Conservation (phyloP, 1,140 invertebrate species). For the Aphaenogaster rudis region DNA sequence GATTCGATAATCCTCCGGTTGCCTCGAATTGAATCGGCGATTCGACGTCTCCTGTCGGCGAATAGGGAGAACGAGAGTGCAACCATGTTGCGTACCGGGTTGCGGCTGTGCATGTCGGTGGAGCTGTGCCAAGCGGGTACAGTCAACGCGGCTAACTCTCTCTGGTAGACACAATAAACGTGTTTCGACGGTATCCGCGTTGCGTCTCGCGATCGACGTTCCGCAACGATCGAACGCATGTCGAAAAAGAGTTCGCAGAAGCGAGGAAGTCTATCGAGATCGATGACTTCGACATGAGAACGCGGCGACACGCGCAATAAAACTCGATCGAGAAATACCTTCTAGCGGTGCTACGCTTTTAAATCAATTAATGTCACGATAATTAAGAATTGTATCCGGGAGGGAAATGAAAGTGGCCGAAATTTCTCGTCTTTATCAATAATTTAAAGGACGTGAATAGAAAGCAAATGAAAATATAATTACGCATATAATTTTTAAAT, state of each 20-base stretch:
- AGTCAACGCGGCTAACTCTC: slow-evolving; percentile 58
- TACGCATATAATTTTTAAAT: neutral
- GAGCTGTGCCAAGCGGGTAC: slow-evolving; percentile 63
- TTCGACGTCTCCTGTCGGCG: slow-evolving; percentile 62
- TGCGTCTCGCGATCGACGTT: slow-evolving; percentile 31
- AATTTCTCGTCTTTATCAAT: neutral
- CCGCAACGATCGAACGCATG: neutral
- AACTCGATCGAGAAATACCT: neutral
- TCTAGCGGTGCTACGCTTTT: neutral
- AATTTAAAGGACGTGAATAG: neutral
- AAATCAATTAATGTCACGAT: slow-evolving; percentile 11
- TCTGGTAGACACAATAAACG: slow-evolving; percentile 69
- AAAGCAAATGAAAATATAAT: neutral
- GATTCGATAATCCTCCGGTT: slow-evolving; percentile 15
- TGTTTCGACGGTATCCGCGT: slow-evolving; percentile 62
- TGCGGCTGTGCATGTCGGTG: slow-evolving; percentile 36
- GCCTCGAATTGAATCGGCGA: slow-evolving; percentile 54
- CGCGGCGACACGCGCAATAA: slow-evolving; percentile 10
- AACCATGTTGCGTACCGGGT: slow-evolving; percentile 46
- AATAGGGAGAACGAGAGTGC: slow-evolving; percentile 35
- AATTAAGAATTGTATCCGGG: neutral
- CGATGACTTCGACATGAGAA: neutral
- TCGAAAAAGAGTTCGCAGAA: slow-evolving; percentile 14
- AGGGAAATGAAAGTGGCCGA: slow-evolving; percentile 2
- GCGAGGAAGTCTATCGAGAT: slow-evolving; percentile 8